A percentile compares a stretch with the other conserved stretches of the same genome.
Conservation (phyloP, 2,113 vertebrate genomes). For the Anthoscopus minutus region DNA sequence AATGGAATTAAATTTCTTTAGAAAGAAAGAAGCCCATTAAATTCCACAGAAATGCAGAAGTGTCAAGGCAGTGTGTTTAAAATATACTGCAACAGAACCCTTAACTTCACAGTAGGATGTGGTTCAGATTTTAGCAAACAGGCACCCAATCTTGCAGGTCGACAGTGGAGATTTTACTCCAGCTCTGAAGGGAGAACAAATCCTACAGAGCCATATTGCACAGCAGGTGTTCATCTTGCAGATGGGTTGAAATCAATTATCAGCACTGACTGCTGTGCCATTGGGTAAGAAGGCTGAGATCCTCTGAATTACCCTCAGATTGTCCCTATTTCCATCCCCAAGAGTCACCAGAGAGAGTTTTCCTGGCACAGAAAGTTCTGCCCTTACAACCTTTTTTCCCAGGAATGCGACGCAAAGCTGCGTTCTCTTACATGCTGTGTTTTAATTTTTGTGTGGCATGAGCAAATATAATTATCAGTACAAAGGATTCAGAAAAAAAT, state of each 20-base stretch:
- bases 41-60: neutral
- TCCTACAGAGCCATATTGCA: neutral
- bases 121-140: neutral
- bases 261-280: neutral
- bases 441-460: neutral
- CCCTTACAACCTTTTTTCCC: neutral
- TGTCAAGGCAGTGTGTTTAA: neutral
- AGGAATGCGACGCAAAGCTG: neutral
- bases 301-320: neutral
- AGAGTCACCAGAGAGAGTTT: neutral
- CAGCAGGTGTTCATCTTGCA: slow-evolving; percentile 27
- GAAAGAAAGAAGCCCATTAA: slow-evolving; percentile 23
- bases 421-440: neutral
- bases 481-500: slow-evolving; percentile 16
- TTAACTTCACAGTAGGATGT: neutral
- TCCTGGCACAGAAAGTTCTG: neutral
- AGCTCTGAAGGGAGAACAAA: neutral
- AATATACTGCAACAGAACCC: neutral
- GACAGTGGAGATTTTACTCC: neutral
- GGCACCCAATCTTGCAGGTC: neutral
- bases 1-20: slow-evolving; percentile 19
- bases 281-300: neutral
- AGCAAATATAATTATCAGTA: neutral
- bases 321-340: neutral
- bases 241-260: slow-evolving; percentile 37